Evolutionary conservation across 2,113 vertebrate species (phyloP).

Genomic region (Indri indri): DNA sequence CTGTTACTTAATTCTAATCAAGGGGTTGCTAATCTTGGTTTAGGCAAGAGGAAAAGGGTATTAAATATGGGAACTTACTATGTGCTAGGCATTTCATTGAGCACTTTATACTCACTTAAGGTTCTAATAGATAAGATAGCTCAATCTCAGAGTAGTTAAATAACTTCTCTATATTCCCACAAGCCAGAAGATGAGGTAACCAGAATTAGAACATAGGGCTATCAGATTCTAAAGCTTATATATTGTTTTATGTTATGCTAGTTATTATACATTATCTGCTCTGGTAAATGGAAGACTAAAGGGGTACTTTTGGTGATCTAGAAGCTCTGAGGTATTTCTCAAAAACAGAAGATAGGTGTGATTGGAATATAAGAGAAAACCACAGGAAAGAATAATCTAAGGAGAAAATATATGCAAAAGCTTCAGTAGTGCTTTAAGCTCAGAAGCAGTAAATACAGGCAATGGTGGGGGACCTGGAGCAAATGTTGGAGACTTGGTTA

Average conservation of each 20-base stretch:
- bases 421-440: not conserved
- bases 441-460: not conserved
- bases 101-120: not conserved
- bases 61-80: slow-evolving; percentile 17
- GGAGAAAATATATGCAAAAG: not conserved
- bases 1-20: not conserved
- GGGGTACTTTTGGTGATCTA: not conserved
- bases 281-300: not conserved
- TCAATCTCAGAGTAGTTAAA: slow-evolving; percentile 4
- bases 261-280: not conserved
- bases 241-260: not conserved
- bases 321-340: slow-evolving; percentile 7
- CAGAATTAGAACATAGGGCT: not conserved
- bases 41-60: not conserved
- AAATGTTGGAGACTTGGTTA: not conserved
- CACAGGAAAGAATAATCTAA: not conserved
- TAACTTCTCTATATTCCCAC: not conserved
- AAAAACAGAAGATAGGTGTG: not conserved
- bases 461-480: not conserved
- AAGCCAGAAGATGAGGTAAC: not conserved
- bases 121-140: not conserved
- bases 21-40: not conserved
- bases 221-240: not conserved
- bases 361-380: not conserved
- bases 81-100: slow-evolving; percentile 1